Evolutionary conservation across 2,888 invertebrate genomes (phyloP), one percentile per base, ranked within the genome.

Genomic region (Gymnocheta viridis): DNA sequence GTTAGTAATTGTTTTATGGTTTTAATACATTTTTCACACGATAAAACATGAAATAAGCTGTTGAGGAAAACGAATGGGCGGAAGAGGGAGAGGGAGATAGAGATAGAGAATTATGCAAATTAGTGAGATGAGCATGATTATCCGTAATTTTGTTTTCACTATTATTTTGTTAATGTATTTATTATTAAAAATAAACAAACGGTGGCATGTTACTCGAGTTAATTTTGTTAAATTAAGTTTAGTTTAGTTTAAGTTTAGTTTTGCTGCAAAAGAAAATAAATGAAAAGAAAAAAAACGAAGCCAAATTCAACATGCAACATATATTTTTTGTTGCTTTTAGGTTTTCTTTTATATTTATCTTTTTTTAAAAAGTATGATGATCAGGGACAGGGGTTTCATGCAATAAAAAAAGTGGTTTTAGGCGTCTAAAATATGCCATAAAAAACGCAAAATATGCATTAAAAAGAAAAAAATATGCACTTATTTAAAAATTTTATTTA

Each of bases 61-160:
- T 9, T 67, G 24, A 12, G 17, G 27, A 32, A 67, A 67, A n/a
- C 47, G 0, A 54, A 4, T 10, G 35, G 14, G 19, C 14, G n/a
- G 19, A 47, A 54, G 19, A 17, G 27, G 4, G 17, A 32, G 17
- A 14, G 29, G 5, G 49, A 22, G 12, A 78, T 12, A 41, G n/a
- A 47, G 14, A 24, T 47, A 51, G 51, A 77, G 51, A 80, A 54
- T 84, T 81, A 84, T 84, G 72, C 67, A 81, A 77, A 81, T 84
- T 69, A 4, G 56, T 17, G 9, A 22, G 2, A 35, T 14, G 54
- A 44, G 38, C 76, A 66, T n/a, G 38, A 24, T 67, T 6, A 27
- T 10, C 27, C 41, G 38, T 6, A 0, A 17, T 69, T 54, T 54
- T 32, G 19, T 69, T 69, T 69, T 69, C 38, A 27, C 54, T 69